Conservation (phyloP, 1,140 invertebrate species). For the Lordiphosa collinella region DNA sequence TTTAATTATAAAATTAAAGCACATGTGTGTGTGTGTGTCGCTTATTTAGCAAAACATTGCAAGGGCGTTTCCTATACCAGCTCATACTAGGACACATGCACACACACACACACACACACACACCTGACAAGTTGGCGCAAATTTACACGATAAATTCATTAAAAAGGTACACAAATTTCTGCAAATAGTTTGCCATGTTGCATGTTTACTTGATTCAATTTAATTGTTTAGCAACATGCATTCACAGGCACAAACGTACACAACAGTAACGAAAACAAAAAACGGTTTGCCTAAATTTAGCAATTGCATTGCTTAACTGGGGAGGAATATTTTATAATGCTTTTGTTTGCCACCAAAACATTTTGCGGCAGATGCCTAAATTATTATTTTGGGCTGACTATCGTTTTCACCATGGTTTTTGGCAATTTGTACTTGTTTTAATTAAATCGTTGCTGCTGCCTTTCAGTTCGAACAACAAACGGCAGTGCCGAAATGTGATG, state of each 20-base stretch:
- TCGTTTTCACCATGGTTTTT: conserved; percentile 2
- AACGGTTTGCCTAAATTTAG: conserved; percentile 1
- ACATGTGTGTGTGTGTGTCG: conserved; percentile 4
- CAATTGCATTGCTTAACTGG: background rate
- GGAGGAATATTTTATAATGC: conserved; percentile 20
- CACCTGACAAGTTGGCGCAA: conserved; percentile 52
- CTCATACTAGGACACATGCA: background rate
- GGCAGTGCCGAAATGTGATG: conserved; percentile 23
- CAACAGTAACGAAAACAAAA: background rate
- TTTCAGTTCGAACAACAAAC: conserved; percentile 19
- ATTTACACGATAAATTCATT: conserved; percentile 76
- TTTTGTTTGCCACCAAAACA: conserved; percentile 24
- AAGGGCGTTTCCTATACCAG: conserved; percentile 24
- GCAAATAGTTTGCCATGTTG: conserved; percentile 51
- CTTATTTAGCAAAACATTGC: conserved; percentile 44
- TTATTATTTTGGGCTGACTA: conserved; percentile 29
- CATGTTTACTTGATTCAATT: conserved; percentile 65
- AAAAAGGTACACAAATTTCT: conserved; percentile 69
- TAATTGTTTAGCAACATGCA: conserved; percentile 65
- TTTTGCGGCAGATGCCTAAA: conserved; percentile 35
- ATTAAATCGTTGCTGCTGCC: conserved; percentile 41
- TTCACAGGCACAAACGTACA: conserved; percentile 4
- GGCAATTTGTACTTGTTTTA: conserved; percentile 43
- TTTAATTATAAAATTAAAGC: conserved; percentile 64
- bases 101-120: conserved; percentile 6